These are phyloP conservation scores for Meghimatium bilineatum DNA, from an alignment of 2,888 invertebrate species.

Conservation along the genomic window DNA sequence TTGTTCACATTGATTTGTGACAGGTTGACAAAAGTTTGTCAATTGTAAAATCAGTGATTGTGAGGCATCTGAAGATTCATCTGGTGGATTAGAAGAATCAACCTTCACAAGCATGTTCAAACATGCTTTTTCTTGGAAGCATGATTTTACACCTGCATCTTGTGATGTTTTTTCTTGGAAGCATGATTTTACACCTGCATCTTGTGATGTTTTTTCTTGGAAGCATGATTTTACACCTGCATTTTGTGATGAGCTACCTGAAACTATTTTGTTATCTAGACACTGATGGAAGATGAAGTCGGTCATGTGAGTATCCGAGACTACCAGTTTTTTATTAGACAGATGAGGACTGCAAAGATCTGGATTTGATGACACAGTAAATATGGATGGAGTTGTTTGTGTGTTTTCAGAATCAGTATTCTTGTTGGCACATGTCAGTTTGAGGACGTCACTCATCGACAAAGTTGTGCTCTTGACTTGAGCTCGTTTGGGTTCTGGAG, in stretches of 20 bases:
- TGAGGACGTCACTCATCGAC: slow-evolving; percentile 44
- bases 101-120: no score
- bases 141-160: no score
- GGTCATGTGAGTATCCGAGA: not conserved
- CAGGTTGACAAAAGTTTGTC: not conserved
- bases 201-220: no score
- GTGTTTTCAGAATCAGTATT: not conserved
- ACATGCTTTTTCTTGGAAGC: no score
- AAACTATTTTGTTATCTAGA: not conserved
- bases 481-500: slow-evolving; percentile 41
- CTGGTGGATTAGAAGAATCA: not conserved
- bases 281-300: not conserved
- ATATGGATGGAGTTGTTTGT: not conserved
- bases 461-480: slow-evolving; percentile 43
- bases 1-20: not conserved
- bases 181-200: no score
- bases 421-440: slow-evolving; percentile 31
- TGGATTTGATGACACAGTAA: slow-evolving; percentile 15
- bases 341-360: not conserved
- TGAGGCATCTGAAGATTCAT: slow-evolving; percentile 1
- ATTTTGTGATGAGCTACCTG: not conserved
- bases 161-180: no score
- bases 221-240: no score
- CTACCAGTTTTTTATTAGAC: not conserved
- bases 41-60: not conserved